Percentiles rank a stretch among this genome's conserved stretches.
These are phyloP conservation scores for Elanoides forficatus DNA, from an alignment of 2,113 vertebrate species.

Conservation along the genomic window DNA sequence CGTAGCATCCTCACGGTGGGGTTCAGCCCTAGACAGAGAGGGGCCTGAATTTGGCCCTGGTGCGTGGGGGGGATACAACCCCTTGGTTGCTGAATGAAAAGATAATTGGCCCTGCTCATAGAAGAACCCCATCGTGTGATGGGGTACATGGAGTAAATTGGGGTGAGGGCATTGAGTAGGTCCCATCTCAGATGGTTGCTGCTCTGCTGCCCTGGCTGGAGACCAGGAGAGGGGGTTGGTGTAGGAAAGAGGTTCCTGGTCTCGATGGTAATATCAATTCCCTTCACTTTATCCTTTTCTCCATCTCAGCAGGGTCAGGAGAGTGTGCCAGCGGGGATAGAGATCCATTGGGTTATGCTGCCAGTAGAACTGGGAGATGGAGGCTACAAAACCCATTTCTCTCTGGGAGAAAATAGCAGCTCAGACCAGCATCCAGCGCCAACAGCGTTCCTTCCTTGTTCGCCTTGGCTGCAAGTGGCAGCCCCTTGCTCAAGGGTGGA, in stretches of 20 bases:
- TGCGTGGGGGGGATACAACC: not conserved
- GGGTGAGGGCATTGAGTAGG: not conserved
- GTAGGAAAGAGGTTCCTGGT: not conserved
- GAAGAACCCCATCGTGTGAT: not conserved
- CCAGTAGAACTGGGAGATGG: not conserved
- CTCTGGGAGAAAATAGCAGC: not conserved
- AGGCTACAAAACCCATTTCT: not conserved
- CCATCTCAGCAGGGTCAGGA: not conserved
- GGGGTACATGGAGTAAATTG: not conserved
- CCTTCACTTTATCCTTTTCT: not conserved
- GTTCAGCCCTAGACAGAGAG: fast-evolving
- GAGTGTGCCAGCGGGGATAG: not conserved
- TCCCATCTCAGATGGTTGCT: not conserved
- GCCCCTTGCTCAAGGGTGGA: not conserved
- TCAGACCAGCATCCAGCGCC: not conserved
- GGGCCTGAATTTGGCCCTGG: not conserved
- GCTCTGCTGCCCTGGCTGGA: not conserved
- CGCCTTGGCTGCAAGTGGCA: not conserved
- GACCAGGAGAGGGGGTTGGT: not conserved
- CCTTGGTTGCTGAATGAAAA: not conserved
- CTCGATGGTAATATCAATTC: not conserved
- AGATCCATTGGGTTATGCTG: not conserved
- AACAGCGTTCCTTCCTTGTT: not conserved
- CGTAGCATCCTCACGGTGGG: not conserved
- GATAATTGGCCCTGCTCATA: not conserved